Evolutionary conservation across 2,797 vertebrate species (phyloP), one percentile per base, ranked within the genome.

Genomic region (Carapus acus): DNA sequence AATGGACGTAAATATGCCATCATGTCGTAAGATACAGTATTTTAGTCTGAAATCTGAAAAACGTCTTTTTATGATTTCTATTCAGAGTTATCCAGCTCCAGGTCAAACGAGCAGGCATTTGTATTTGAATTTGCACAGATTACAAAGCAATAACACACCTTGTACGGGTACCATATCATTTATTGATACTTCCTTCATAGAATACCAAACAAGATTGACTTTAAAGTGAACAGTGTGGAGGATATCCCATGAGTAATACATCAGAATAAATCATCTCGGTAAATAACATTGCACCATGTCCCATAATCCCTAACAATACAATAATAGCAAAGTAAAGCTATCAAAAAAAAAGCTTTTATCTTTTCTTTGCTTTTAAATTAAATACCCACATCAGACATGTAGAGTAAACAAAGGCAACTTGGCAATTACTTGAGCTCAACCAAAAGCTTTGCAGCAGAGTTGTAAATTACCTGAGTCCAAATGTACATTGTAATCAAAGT

Each of bases 251-350:
- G 22, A 76, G 66, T 79, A 85, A 83, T 70, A 80, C n/a, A n/a
- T n/a, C 77, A 86, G 68, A 82, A 65, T 69, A 24, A 69, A 71
- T 76, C 38, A 65, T 69, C 56, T 76, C 66, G 33, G 69, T 76
- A 77, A 77, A 77, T 60, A 69, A 60, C 69, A 86, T 83, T 82
- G 78, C 73, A 86, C 71, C 76, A 62, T 76, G 80, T 54, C 85
- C 88, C 85, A 77, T 58, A 55, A 74, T 81, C 80, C 85, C 80
- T 59, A 67, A 64, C 57, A 76, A 56, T 59, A 82, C 59, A 80
- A 77, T 46, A 58, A 59, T 16, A 69, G 62, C 18, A 57, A 54
- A 54, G 43, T 15, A 2, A 36, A 36, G 3, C 34, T 36, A 67
- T 51, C 24, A 13, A 8, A 33, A 54, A n/a, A 60, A 63, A 18